Percentiles rank a stretch among this genome's conserved stretches.
Conservation (phyloP, 2,797 vertebrate genomes). For the Myoxocephalus aenaeus region DNA sequence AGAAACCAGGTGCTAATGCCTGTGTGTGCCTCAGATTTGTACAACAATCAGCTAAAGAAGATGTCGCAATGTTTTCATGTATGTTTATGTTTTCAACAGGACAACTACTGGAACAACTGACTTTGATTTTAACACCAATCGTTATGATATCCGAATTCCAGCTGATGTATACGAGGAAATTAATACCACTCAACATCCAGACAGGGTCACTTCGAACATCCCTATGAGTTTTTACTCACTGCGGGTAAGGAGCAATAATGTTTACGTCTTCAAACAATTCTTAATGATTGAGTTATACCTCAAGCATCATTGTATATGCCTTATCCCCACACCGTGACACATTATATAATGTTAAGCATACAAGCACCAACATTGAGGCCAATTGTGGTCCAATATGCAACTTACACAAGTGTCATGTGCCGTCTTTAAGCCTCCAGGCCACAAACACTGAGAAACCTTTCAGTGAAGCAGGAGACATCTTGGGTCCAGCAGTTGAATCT, state of each 20-base stretch:
- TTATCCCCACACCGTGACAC: not conserved
- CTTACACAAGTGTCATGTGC: not conserved
- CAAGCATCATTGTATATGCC: not conserved
- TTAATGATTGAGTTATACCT: not conserved
- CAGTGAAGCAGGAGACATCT: not conserved
- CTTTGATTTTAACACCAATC: conserved; percentile 91
- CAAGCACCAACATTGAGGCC: not conserved
- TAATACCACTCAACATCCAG: conserved; percentile 78
- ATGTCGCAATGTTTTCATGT: no score
- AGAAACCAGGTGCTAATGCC: not conserved
- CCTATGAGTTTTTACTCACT: conserved; percentile 90
- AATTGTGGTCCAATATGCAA: not conserved
- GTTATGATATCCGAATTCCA: conserved; percentile 93
- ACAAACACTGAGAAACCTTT: not conserved
- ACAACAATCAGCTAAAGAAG: not conserved
- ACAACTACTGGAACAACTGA: conserved; percentile 81
- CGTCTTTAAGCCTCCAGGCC: not conserved
- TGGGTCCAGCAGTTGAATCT: not conserved
- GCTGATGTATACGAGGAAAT: conserved; percentile 83
- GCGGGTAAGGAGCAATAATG: conserved; percentile 78
- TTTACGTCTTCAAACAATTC: not conserved
- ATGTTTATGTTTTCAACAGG: conserved; percentile 56
- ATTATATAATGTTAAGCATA: not conserved
- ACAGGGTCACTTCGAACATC: conserved; percentile 78
- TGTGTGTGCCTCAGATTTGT: not conserved